Percentiles rank a stretch among this genome's conserved stretches.
Conservation (phyloP, 2,888 invertebrate genomes). For the Charanyca ferruginea region DNA sequence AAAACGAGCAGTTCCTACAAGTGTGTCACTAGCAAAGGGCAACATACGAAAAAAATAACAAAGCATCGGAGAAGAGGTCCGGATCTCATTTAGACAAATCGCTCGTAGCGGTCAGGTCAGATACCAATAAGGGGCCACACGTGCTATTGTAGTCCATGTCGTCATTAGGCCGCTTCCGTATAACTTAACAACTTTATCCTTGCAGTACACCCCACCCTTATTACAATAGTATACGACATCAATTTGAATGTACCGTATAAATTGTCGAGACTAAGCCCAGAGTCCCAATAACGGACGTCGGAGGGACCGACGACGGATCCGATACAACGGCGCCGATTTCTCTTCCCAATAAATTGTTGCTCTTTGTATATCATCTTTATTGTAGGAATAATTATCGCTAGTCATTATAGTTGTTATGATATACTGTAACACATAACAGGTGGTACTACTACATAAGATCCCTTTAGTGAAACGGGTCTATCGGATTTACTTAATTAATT, state of each 20-base stretch:
- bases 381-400: slow-evolving; percentile 46
- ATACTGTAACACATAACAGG: not conserved
- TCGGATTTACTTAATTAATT: too few relatives aligned
- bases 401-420: slow-evolving; percentile 29
- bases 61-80: slow-evolving; percentile 83
- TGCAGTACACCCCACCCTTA: slow-evolving; percentile 61
- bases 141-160: slow-evolving; percentile 88
- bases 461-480: too few relatives aligned
- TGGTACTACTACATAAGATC: too few relatives aligned
- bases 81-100: slow-evolving; percentile 91
- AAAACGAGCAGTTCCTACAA: slow-evolving; percentile 62
- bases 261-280: slow-evolving; percentile 71
- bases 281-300: slow-evolving; percentile 82
- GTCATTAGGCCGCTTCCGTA: slow-evolving; percentile 89
- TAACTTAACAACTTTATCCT: slow-evolving; percentile 70
- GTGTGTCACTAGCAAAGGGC: slow-evolving; percentile 66
- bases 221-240: slow-evolving; percentile 71
- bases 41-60: slow-evolving; percentile 81
- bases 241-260: slow-evolving; percentile 62
- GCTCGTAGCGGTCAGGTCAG: slow-evolving; percentile 90
- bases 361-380: slow-evolving; percentile 64
- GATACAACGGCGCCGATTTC: slow-evolving; percentile 81
- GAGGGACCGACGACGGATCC: slow-evolving; percentile 72
- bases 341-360: slow-evolving; percentile 78
- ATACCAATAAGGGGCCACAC: slow-evolving; percentile 89